Evolutionary conservation across 2,888 invertebrate species (phyloP).

Genomic region (Sesia apiformis): DNA sequence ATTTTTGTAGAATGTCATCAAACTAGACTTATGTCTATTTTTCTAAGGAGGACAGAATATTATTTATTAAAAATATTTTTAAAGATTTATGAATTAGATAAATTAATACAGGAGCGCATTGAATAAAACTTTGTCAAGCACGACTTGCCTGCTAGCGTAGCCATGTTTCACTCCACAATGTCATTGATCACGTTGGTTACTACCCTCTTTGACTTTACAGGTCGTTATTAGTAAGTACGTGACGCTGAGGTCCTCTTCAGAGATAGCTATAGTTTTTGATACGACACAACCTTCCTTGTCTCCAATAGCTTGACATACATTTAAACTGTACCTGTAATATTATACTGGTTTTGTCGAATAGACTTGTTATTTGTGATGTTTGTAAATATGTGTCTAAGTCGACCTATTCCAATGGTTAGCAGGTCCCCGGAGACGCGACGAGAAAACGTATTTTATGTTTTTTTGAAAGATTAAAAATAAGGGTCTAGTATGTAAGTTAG

Average conservation of each 20-base stretch:
- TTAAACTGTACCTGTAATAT: conserved; percentile 43
- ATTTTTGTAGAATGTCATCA: no score
- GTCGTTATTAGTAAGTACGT: conserved; percentile 71
- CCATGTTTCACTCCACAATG: neutral
- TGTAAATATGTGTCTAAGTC: neutral
- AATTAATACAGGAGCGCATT: no score
- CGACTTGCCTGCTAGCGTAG: no score
- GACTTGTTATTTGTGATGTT: conserved; percentile 1
- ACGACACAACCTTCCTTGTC: conserved; percentile 42
- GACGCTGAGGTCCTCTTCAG: conserved; percentile 56
- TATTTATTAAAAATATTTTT: no score
- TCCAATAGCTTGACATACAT: conserved; percentile 52
- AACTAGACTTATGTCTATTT: no score
- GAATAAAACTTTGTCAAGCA: no score
- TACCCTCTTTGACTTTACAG: conserved; percentile 71
- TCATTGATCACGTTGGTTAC: conserved; percentile 48
- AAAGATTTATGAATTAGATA: no score
- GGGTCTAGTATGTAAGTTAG: conserved; percentile 58
- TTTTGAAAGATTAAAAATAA: conserved; percentile 29
- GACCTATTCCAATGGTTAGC: neutral
- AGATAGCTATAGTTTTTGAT: conserved; percentile 52
- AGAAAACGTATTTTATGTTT: neutral
- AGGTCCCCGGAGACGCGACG: neutral
- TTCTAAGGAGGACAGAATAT: no score
- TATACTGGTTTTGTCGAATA: neutral